phyloP scores from a whole-genome alignment of 2,797 vertebrate species.

The Xenopus petersii region DNA sequence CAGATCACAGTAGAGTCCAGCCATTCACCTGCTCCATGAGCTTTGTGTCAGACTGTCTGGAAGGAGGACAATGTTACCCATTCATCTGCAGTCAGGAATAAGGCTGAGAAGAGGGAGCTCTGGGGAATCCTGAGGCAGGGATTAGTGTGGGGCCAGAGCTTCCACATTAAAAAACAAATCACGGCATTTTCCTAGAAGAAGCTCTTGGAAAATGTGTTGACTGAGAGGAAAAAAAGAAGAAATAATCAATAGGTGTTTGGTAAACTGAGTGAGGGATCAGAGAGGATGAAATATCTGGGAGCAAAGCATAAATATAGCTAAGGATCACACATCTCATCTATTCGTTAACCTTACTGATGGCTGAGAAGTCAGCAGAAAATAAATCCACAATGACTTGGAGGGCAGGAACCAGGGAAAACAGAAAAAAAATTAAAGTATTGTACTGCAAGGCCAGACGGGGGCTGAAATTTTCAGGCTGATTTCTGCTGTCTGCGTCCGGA shows the following conservation, averaged over 20 bases:
- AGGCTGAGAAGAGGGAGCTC: constrained; percentile 16
- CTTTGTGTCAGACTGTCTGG: constrained; percentile 13
- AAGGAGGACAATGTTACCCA: constrained; percentile 26
- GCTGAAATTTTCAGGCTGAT: no score
- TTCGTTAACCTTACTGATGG: constrained; percentile 4
- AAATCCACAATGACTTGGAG: neutral
- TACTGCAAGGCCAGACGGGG: neutral
- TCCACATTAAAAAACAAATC: constrained; percentile 27
- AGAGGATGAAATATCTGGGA: neutral
- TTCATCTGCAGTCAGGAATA: constrained; percentile 35
- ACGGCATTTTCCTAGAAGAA: constrained; percentile 33
- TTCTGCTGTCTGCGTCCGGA: no score
- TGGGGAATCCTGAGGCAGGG: constrained; percentile 23
- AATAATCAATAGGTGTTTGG: constrained; percentile 38
- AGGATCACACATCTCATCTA: constrained; percentile 1
- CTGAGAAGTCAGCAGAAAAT: constrained; percentile 26
- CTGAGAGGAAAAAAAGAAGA: constrained; percentile 11
- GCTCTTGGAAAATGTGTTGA: constrained; percentile 24
- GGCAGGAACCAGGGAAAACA: neutral
- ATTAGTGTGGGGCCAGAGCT: constrained; percentile 8
- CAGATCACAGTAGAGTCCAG: constrained; percentile 1
- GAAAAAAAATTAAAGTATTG: neutral
- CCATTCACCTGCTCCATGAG: constrained; percentile 33
- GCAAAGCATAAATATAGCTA: constrained; percentile 9
- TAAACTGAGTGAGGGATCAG: constrained; percentile 23